Conservation (phyloP, 2,113 vertebrate species). For the Lophotis ruficrista region DNA sequence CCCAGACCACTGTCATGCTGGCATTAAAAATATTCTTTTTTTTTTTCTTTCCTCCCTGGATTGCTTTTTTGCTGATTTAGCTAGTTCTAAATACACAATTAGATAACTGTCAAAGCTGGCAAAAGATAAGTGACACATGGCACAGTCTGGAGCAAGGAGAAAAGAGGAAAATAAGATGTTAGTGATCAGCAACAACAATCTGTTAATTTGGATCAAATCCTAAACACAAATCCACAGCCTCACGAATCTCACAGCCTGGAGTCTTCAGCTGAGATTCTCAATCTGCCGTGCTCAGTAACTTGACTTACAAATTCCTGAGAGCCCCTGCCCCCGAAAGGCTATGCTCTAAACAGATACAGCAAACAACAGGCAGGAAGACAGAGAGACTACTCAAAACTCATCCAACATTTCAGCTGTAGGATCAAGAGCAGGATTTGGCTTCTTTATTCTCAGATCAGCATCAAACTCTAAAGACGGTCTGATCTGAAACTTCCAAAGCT, state of each 20-base stretch:
- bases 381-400: not conserved
- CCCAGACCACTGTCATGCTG: not conserved
- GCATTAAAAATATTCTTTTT: not conserved
- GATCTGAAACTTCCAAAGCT: not conserved
- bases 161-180: not conserved
- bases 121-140: not conserved
- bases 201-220: constrained; percentile 3
- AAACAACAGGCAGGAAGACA: not conserved
- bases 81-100: not conserved
- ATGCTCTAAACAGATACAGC: not conserved
- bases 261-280: not conserved
- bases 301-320: not conserved
- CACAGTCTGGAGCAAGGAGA: not conserved
- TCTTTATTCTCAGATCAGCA: not conserved
- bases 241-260: not conserved
- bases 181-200: not conserved
- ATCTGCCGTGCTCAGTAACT: not conserved
- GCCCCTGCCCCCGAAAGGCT: not conserved
- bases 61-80: not conserved
- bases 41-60: not conserved
- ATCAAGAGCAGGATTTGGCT: not conserved
- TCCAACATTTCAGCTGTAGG: not conserved
- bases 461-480: not conserved
- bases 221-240: not conserved
- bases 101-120: not conserved